Base-by-base conservation (phyloP, 1,140 invertebrate genomes). In the Drosophila obscura region DNA sequence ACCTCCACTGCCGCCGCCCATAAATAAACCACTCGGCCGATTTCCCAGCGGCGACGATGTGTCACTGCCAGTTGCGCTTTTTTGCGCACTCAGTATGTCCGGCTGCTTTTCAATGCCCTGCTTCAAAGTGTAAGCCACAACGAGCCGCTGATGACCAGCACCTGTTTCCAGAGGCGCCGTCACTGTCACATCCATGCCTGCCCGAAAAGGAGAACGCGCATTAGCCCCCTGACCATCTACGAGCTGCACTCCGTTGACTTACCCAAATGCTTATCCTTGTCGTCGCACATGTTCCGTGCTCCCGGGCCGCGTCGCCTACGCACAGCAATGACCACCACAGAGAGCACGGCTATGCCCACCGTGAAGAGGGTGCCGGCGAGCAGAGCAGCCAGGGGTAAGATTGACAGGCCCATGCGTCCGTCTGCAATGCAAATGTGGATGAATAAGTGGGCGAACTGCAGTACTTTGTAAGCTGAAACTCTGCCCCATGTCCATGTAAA, bases 311-410 rank as follows among this genome's bases (percentile, higher is more conserved):
- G 91, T 62, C 92, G 90, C 61, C 92, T 82, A 61, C 93, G 90
- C 35, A 93, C 91, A 3, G 93, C 93, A 46, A 94, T 84, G 13
- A 95, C 92, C 62, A 95, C 94, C 48, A 95, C 93, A 26, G 94
- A 93, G 1, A 95, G 89, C 8, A 94, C 93, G 5, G 93, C 94
- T 46, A 94, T 93, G 53, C 94, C 94, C n/a, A 95, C 90, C 2
- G 93, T 94, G 60, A 95, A 92, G 3, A 95, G 77, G 15, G 93
- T 94, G 8, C 94, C 95, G 26, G 94, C 93, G 13, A 94, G 82
- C 28, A 94, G 90, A 24, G 94, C 92, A 43, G 94, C 93, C 31
- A 95, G 80, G 7, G 94, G 94, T 44, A 95, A 82, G 65, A 95
- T 93, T 50, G 93, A 95, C 5, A 95, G 92, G 31, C 93, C 93